These are phyloP conservation scores for Drosophila triauraria DNA, from an alignment of 1,140 invertebrate species.

Conservation along the genomic window DNA sequence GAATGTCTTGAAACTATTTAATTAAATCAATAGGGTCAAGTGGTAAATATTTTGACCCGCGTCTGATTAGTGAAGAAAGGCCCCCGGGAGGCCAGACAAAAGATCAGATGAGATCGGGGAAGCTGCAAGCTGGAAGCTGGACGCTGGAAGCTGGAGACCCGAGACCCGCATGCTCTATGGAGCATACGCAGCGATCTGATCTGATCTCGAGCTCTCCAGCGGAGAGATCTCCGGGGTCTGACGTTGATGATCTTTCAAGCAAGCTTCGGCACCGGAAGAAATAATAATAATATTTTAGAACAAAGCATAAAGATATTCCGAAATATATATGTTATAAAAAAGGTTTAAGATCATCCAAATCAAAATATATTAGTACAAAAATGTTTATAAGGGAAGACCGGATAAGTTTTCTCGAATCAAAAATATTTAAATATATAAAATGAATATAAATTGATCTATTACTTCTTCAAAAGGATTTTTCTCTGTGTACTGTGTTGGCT, in stretches of 20 bases:
- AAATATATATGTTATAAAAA: too few species aligned
- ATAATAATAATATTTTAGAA: too few species aligned
- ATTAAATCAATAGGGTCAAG: conserved; percentile 85
- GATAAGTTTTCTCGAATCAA: neutral
- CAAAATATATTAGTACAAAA: too few species aligned
- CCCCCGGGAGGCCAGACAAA: conserved; percentile 44
- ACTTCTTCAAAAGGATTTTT: neutral
- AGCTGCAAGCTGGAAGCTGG: conserved; percentile 14
- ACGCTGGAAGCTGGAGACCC: conserved; percentile 1
- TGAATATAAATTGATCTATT: neutral
- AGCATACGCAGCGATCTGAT: conserved; percentile 17
- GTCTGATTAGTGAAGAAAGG: conserved; percentile 79
- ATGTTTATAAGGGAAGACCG: neutral
- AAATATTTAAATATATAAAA: neutral
- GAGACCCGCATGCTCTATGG: conserved; percentile 41
- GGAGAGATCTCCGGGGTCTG: conserved; percentile 1
- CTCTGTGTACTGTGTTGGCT: conserved; percentile 27
- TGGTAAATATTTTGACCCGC: conserved; percentile 85
- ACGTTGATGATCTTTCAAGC: conserved; percentile 3
- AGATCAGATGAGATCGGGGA: conserved; percentile 33
- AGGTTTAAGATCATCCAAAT: too few species aligned
- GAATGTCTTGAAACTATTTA: conserved; percentile 85
- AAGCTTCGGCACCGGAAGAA: neutral
- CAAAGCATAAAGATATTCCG: too few species aligned
- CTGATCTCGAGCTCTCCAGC: conserved; percentile 15